These are phyloP conservation scores for Mactra quadrangularis DNA, from an alignment of 1,140 invertebrate species.

Conservation along the genomic window DNA sequence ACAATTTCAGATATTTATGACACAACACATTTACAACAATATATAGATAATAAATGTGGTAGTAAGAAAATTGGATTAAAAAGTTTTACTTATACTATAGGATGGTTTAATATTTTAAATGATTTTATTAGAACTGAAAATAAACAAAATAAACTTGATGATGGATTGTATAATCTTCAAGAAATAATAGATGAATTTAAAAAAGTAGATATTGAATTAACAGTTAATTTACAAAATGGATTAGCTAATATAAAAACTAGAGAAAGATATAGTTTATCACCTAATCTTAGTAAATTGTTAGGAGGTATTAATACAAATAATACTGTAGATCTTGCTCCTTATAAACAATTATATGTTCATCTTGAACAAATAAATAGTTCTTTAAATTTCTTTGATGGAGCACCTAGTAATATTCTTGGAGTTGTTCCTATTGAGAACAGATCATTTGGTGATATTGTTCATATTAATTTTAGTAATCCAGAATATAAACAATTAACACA, in stretches of 20 bases:
- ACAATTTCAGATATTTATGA: conserved; percentile 37
- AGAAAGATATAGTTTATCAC: too few relatives aligned
- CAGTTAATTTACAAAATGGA: too few relatives aligned
- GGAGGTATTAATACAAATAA: too few relatives aligned
- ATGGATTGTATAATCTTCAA: too few relatives aligned
- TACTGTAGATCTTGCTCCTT: conserved; percentile 1
- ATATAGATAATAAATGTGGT: conserved; percentile 3
- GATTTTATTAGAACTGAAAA: neutral
- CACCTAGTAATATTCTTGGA: neutral
- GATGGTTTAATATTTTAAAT: conserved; percentile 38
- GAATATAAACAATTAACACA: too few relatives aligned
- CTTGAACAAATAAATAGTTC: conserved; percentile 16
- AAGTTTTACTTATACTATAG: conserved; percentile 9
- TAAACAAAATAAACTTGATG: too few relatives aligned
- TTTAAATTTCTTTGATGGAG: conserved; percentile 4
- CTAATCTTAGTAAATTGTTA: too few relatives aligned
- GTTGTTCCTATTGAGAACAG: neutral
- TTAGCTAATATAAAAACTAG: too few relatives aligned
- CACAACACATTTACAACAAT: conserved; percentile 24
- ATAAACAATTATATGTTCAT: conserved; percentile 34
- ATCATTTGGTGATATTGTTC: neutral
- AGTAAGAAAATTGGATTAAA: conserved; percentile 20
- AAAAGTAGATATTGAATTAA: too few relatives aligned
- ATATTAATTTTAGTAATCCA: neutral
- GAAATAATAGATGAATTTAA: too few relatives aligned